phyloP scores from a whole-genome alignment of 1,140 invertebrate species.

The Nomia melanderi region DNA sequence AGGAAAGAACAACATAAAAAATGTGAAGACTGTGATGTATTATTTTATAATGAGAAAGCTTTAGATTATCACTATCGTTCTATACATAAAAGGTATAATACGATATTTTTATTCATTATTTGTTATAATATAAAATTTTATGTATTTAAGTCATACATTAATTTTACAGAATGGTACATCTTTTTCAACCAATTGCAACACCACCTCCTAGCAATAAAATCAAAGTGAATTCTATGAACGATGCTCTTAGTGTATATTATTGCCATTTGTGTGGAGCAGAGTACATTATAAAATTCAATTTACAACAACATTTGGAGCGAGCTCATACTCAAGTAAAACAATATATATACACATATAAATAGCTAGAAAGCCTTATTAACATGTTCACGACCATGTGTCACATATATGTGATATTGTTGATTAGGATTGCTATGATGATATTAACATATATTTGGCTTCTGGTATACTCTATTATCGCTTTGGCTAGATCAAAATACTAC shows the following conservation, averaged over 20 bases:
- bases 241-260: conserved; percentile 84
- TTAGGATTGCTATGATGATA: no score
- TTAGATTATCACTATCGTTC: conserved; percentile 85
- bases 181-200: conserved; percentile 81
- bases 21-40: conserved; percentile 83
- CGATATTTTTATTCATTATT: background rate
- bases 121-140: background rate
- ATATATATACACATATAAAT: conserved; percentile 24
- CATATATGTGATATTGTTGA: no score
- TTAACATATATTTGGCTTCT: no score
- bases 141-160: conserved; percentile 27
- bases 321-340: conserved; percentile 79
- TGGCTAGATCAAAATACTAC: no score
- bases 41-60: conserved; percentile 83
- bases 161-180: conserved; percentile 78
- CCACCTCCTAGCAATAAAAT: conserved; percentile 84
- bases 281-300: conserved; percentile 86
- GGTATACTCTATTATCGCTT: no score
- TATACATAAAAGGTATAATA: conserved; percentile 82
- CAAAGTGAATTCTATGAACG: conserved; percentile 82
- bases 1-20: conserved; percentile 77
- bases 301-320: conserved; percentile 84
- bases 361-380: background rate
- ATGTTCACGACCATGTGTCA: no score
- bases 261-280: conserved; percentile 86